Percentiles rank a stretch among this genome's conserved stretches.
Conservation (phyloP, 2,888 invertebrate genomes). For the Lasioglossum vierecki region DNA sequence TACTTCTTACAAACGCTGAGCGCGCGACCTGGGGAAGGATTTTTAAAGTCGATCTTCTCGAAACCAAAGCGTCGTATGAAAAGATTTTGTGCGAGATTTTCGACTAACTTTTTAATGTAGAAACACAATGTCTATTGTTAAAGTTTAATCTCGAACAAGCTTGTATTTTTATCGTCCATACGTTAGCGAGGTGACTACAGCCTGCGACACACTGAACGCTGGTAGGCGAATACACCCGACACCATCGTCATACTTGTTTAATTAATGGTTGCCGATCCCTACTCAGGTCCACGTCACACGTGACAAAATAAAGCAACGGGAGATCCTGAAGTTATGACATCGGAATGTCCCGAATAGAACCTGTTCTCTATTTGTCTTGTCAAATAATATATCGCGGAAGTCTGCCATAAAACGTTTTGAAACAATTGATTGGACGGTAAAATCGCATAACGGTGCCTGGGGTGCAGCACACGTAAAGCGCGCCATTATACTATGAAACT, state of each 20-base stretch:
- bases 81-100: background rate
- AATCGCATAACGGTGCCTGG: background rate
- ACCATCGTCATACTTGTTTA: conserved; percentile 7
- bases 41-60: background rate
- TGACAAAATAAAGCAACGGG: background rate
- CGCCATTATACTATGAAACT: background rate
- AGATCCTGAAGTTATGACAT: background rate
- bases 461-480: background rate
- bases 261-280: conserved; percentile 11
- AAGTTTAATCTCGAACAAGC: background rate
- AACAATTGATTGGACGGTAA: background rate
- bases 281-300: too few species aligned
- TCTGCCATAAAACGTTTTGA: background rate
- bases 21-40: background rate
- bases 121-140: background rate
- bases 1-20: background rate
- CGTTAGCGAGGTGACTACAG: background rate
- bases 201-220: background rate
- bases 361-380: conserved; percentile 2
- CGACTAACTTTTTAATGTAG: background rate
- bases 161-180: background rate
- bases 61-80: background rate
- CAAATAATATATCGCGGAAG: background rate
- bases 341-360: background rate
- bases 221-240: background rate